Percentiles rank a stretch among this genome's conserved stretches.
These are phyloP conservation scores for Rhyacophila evoluta DNA, from an alignment of 2,888 invertebrate species.

Conservation along the genomic window DNA sequence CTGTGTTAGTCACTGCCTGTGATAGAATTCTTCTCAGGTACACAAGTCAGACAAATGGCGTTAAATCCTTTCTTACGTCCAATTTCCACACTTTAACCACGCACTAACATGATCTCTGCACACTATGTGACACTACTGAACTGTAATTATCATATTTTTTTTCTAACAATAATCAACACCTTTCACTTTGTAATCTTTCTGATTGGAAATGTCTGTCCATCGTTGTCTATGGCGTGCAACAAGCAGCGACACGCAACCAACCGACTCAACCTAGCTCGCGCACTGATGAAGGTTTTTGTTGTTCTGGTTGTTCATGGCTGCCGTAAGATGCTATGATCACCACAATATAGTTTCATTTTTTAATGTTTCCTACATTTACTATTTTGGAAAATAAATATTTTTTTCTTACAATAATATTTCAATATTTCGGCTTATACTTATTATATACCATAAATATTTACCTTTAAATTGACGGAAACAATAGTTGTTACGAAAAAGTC, in stretches of 20 bases:
- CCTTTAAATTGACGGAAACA: too few relatives aligned
- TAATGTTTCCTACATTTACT: too few relatives aligned
- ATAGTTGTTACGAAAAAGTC: too few relatives aligned
- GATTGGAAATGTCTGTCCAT: slow-evolving; percentile 22
- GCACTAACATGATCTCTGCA: not conserved
- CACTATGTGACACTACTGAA: slow-evolving; percentile 4
- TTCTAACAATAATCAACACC: slow-evolving; percentile 32
- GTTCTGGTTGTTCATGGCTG: not conserved
- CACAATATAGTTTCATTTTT: not conserved
- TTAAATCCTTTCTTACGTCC: slow-evolving; percentile 1
- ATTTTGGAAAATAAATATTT: not conserved
- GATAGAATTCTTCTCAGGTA: slow-evolving; percentile 11
- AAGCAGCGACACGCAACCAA: slow-evolving; percentile 10
- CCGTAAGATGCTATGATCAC: not conserved
- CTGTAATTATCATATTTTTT: slow-evolving; percentile 13
- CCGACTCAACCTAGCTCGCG: slow-evolving; percentile 8
- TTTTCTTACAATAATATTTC: too few relatives aligned
- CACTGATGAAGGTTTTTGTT: slow-evolving; percentile 21
- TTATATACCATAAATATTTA: too few relatives aligned
- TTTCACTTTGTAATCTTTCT: slow-evolving; percentile 40
- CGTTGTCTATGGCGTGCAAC: slow-evolving; percentile 10
- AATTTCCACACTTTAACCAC: not conserved
- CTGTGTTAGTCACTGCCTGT: slow-evolving; percentile 9
- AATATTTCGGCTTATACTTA: too few relatives aligned
- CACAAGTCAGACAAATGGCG: slow-evolving; percentile 9